Base-by-base conservation (phyloP, 35 echinoderm and acorn worm species). In the Patiria miniata region DNA sequence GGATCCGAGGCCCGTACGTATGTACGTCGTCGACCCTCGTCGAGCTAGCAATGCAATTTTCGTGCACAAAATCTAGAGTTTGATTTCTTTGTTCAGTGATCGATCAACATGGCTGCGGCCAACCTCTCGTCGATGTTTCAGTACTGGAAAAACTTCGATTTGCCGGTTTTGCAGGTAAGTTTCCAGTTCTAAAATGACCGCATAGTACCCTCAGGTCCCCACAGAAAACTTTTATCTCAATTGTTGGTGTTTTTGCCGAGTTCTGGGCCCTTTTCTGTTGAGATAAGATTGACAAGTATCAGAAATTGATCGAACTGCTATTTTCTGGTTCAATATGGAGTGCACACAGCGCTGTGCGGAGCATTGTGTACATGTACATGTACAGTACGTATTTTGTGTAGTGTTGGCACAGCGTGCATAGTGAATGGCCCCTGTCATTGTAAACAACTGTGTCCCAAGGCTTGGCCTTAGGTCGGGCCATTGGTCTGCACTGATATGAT, bases 131-230 rank as follows among this genome's bases (percentile, higher is more conserved):
- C 95, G 83, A 99, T 99, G 96, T 92, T 86, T 83, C 93, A 99
- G 91, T 99, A 95, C 88, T 99, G 96, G 96, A 95, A 99, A 91
- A 89, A 94, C 78, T 99, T 99, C 90, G 85, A 99, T 85, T 91
- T 99, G 54, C 83, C 93, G 47, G 81, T 89, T 68, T 91, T 99
- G 86, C 96, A 99, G 93, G 96, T 98, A 95, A 68, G 82, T 89
- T 73, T 73, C 23, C 26, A 73, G 65, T 10, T 73, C 65, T 26
- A 23, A 10, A 73, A 73, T 73, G 65, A 73, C 65, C 26, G 65
- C 65, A 73, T 73, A 23, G 26, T 28, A 73, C 14, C 65, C 34
- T 34, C 22, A 14, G 2, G 26, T 73, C 65, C 65, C 14, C 29
- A 18, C 23, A 34, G 65, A 58, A 68, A 60, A 36, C 53, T 61